phyloP scores from a whole-genome alignment of 1,140 invertebrate genomes.

The Orchestia grillus region DNA sequence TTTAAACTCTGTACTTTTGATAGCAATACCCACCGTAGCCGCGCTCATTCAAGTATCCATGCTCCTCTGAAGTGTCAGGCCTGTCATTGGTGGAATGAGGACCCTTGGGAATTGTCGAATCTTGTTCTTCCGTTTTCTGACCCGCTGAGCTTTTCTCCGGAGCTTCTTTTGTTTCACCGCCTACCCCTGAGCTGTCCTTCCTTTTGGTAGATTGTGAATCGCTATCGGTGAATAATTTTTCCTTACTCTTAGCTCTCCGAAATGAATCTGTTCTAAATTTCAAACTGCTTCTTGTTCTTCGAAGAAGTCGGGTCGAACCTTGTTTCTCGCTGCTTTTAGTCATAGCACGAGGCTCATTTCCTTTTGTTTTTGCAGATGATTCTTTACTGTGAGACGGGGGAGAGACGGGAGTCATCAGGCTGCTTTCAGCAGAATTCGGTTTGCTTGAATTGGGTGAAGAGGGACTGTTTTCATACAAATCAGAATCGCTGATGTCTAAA shows the following conservation, averaged over 20 bases:
- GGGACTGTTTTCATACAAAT: background rate
- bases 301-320: background rate
- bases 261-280: background rate
- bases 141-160: background rate
- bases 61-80: background rate
- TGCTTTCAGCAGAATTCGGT: background rate
- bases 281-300: background rate
- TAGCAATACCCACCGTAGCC: background rate
- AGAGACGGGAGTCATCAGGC: background rate
- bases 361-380: background rate
- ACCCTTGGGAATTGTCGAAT: background rate
- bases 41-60: background rate
- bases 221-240: background rate
- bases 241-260: background rate
- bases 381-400: background rate
- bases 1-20: background rate
- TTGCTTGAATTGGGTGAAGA: background rate
- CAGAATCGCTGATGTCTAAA: constrained; percentile 1
- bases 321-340: background rate
- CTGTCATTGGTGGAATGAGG: background rate
- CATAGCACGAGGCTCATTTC: no score
- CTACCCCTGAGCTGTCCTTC: background rate
- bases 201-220: background rate
- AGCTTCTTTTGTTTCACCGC: background rate
- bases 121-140: background rate